These are phyloP conservation scores for Yponomeuta cagnagella DNA, from an alignment of 2,888 invertebrate species.

Conservation along the genomic window DNA sequence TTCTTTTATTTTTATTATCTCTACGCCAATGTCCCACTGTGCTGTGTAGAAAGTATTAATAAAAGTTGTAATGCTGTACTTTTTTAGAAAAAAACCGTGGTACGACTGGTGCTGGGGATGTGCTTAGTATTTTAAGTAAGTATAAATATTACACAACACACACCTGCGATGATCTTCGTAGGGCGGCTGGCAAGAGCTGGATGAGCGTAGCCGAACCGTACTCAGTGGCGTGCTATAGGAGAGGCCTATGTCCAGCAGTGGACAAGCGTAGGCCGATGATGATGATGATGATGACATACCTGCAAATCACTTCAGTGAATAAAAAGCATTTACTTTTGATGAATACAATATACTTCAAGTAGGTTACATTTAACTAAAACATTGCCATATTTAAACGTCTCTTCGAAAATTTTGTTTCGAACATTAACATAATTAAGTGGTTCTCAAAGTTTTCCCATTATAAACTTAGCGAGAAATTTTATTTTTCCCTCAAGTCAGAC, in stretches of 20 bases:
- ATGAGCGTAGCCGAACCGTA: too few relatives aligned
- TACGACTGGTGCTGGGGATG: too few relatives aligned
- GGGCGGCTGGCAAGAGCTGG: too few relatives aligned
- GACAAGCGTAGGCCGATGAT: too few relatives aligned
- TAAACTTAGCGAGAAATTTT: conserved; percentile 77
- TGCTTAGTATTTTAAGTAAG: too few relatives aligned
- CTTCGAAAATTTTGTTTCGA: conserved; percentile 75
- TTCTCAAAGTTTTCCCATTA: conserved; percentile 77
- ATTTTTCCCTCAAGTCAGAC: conserved; percentile 75
- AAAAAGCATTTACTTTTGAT: neutral
- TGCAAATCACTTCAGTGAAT: too few relatives aligned
- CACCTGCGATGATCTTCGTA: too few relatives aligned
- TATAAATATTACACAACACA: too few relatives aligned
- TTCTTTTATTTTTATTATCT: neutral
- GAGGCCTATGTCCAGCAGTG: too few relatives aligned
- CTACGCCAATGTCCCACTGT: neutral
- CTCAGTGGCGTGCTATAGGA: too few relatives aligned
- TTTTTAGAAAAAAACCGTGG: neutral
- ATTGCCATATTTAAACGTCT: conserved; percentile 70
- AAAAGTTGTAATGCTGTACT: neutral
- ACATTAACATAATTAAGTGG: conserved; percentile 77
- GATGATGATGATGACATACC: too few relatives aligned
- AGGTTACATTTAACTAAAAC: conserved; percentile 53
- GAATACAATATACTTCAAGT: neutral
- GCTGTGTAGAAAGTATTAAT: neutral